Conservation (phyloP, 2,113 vertebrate species). For the Lethenteron camtschaticum region DNA sequence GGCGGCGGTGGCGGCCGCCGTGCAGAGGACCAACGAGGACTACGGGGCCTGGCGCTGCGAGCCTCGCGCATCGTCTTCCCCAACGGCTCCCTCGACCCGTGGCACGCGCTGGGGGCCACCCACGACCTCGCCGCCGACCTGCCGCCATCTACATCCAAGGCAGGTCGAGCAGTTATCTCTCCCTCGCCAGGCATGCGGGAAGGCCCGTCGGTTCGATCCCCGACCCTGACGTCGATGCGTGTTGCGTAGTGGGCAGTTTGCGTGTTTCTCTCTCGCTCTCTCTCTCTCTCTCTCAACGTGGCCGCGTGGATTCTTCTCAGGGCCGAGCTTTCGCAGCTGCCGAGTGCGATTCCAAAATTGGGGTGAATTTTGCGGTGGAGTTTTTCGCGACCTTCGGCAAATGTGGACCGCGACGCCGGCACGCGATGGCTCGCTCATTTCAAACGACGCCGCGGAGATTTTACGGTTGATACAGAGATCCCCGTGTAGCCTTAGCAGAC, state of each 20-base stretch:
- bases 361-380: too few relatives aligned
- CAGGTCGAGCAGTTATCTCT: slow-evolving; percentile 8
- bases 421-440: too few relatives aligned
- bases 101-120: slow-evolving; percentile 24
- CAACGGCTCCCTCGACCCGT: slow-evolving; percentile 26
- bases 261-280: not conserved
- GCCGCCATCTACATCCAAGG: slow-evolving; percentile 24
- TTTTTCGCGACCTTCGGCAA: too few relatives aligned
- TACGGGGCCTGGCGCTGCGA: slow-evolving; percentile 21
- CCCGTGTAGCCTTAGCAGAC: too few relatives aligned
- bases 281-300: too few relatives aligned
- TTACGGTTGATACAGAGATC: too few relatives aligned
- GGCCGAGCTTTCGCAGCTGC: too few relatives aligned
- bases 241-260: not conserved
- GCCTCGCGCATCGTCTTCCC: slow-evolving; percentile 24
- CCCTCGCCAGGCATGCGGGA: not conserved
- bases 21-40: slow-evolving; percentile 22
- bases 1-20: slow-evolving; percentile 13
- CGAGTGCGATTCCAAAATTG: too few relatives aligned
- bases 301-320: too few relatives aligned
- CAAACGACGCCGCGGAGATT: too few relatives aligned
- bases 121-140: slow-evolving; percentile 17
- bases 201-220: not conserved
- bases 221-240: not conserved
- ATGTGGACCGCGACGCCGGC: too few relatives aligned